Evolutionary conservation across 1,140 invertebrate species (phyloP).

Genomic region (Dolichoris vasculosae): DNA sequence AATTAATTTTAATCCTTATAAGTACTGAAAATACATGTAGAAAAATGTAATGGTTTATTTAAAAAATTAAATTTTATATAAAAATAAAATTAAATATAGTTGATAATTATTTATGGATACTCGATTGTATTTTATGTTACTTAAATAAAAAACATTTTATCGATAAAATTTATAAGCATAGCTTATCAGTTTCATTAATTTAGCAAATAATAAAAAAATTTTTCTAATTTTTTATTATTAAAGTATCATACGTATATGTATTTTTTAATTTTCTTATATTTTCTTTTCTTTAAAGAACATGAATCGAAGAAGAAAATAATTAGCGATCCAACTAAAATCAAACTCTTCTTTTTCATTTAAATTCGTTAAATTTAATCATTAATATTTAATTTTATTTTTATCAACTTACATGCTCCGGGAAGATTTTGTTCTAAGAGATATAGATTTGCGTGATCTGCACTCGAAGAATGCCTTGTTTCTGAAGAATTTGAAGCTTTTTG

Average conservation of each 20-base stretch:
- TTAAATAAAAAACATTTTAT: too few species aligned
- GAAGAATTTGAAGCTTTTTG: conserved; percentile 61
- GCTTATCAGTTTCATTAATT: too few species aligned
- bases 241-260: too few species aligned
- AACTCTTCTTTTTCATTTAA: not conserved
- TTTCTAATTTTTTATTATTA: too few species aligned
- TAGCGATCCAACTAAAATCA: too few species aligned
- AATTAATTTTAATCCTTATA: not conserved
- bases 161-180: too few species aligned
- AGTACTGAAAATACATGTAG: conserved; percentile 10
- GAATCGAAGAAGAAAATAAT: not conserved
- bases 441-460: conserved; percentile 57
- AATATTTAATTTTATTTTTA: conserved; percentile 46
- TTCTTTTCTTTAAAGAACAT: too few species aligned
- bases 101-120: too few species aligned
- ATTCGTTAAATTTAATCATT: conserved; percentile 12
- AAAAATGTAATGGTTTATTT: not conserved
- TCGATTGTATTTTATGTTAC: too few species aligned
- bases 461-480: conserved; percentile 63
- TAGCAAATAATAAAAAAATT: too few species aligned
- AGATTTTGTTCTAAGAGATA: conserved; percentile 55
- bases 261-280: too few species aligned
- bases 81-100: too few species aligned
- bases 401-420: conserved; percentile 24
- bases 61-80: not conserved